Evolutionary conservation across 2,797 vertebrate genomes (phyloP).

Genomic region (Xiphorhynchus erythropygius): DNA sequence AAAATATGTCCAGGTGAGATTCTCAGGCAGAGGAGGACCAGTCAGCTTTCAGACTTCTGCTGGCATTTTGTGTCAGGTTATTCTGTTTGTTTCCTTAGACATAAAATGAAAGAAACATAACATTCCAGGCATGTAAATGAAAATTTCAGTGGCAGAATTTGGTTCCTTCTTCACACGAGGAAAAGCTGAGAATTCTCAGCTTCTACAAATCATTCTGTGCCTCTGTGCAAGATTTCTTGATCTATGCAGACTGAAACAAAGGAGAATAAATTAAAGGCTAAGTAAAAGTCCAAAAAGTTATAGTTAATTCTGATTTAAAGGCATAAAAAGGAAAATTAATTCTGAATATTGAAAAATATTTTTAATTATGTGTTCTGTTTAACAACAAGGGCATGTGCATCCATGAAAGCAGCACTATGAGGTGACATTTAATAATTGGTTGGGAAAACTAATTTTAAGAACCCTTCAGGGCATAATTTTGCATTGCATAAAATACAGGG

Average conservation of each 20-base stretch:
- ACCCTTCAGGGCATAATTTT: not conserved
- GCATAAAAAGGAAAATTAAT: not conserved
- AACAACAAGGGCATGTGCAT: not conserved
- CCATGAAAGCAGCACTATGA: not conserved
- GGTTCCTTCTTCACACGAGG: not conserved
- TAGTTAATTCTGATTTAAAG: not conserved
- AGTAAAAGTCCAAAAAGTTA: not conserved
- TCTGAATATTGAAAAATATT: not conserved
- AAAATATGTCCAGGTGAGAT: not conserved
- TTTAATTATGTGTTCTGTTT: not conserved
- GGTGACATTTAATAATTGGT: not conserved
- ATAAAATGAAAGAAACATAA: not conserved
- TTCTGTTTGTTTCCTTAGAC: not conserved
- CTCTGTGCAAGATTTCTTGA: not conserved
- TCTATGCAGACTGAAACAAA: not conserved
- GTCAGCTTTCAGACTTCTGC: not conserved
- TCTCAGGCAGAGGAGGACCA: not conserved
- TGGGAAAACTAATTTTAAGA: not conserved
- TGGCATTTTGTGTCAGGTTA: not conserved
- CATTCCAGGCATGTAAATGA: not conserved
- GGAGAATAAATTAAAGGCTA: not conserved
- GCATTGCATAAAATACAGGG: not conserved
- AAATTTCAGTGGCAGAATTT: not conserved
- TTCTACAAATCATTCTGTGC: not conserved
- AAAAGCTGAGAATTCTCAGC: not conserved